Evolutionary conservation across 2,113 vertebrate genomes (phyloP).

Genomic region (Brevimyrus niger): DNA sequence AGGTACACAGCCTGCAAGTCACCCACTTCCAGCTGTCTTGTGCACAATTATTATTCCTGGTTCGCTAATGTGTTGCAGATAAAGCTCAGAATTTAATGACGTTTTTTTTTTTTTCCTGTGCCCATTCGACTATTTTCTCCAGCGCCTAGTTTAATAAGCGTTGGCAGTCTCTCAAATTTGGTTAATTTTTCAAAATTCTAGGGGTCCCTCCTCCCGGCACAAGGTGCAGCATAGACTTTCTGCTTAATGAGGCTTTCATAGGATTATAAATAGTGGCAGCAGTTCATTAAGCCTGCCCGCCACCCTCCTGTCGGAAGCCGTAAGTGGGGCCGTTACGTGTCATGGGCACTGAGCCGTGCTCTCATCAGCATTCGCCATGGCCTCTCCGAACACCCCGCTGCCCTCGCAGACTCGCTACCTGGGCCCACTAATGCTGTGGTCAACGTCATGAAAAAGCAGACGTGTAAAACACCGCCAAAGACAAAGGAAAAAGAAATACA

Average conservation of each 20-base stretch:
- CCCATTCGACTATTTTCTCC: neutral
- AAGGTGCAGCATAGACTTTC: neutral
- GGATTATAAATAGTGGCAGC: constrained; percentile 14
- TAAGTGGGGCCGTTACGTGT: neutral
- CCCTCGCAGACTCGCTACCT: neutral
- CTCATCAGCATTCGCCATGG: constrained; percentile 12
- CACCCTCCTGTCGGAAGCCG: neutral
- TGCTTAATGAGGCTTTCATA: neutral
- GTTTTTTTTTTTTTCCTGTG: neutral
- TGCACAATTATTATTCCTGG: neutral
- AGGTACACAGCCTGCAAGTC: neutral
- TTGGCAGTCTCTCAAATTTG: neutral
- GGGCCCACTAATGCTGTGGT: neutral
- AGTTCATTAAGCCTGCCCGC: neutral
- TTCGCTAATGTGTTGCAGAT: neutral
- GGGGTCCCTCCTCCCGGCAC: neutral
- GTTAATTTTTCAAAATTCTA: neutral
- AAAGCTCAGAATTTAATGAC: neutral
- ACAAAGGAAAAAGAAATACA: neutral
- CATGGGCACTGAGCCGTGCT: neutral
- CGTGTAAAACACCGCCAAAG: neutral
- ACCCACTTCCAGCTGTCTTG: neutral
- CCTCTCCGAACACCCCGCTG: neutral
- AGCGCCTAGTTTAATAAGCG: neutral
- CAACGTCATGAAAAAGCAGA: neutral